Evolutionary conservation across 35 echinoderm and acorn worm species (phyloP).

Genomic region (Holothuria glaberrima): DNA sequence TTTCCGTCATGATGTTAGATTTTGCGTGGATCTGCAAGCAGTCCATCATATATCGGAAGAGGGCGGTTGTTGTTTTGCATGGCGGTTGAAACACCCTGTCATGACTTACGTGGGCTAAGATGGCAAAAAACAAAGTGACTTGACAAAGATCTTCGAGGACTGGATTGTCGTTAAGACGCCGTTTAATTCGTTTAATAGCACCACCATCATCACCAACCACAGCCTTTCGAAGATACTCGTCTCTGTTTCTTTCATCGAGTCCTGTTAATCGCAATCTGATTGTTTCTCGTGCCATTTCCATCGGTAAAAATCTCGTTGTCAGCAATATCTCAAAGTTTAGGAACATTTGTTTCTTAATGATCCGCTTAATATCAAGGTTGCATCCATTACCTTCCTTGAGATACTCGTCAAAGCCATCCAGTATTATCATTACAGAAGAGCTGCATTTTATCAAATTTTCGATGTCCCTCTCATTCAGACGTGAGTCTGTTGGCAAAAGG

Average conservation of each 20-base stretch:
- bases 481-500: neutral
- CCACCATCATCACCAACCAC: constrained; percentile 6
- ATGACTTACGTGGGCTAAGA: neutral
- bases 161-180: neutral
- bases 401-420: constrained; percentile 20
- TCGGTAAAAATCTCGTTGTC: neutral
- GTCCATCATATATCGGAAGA: neutral
- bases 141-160: constrained; percentile 8
- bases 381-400: neutral
- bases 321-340: neutral
- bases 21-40: neutral
- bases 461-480: neutral
- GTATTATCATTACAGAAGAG: neutral
- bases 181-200: neutral
- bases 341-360: neutral
- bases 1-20: neutral
- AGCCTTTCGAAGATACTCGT: neutral
- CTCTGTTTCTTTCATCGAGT: neutral
- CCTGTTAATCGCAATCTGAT: neutral
- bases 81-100: neutral
- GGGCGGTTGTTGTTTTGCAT: neutral
- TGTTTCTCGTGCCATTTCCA: neutral
- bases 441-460: neutral
- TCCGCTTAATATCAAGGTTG: neutral
- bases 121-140: neutral